These are phyloP conservation scores for Gastrophysa polygoni DNA, from an alignment of 2,888 invertebrate genomes.

Conservation along the genomic window DNA sequence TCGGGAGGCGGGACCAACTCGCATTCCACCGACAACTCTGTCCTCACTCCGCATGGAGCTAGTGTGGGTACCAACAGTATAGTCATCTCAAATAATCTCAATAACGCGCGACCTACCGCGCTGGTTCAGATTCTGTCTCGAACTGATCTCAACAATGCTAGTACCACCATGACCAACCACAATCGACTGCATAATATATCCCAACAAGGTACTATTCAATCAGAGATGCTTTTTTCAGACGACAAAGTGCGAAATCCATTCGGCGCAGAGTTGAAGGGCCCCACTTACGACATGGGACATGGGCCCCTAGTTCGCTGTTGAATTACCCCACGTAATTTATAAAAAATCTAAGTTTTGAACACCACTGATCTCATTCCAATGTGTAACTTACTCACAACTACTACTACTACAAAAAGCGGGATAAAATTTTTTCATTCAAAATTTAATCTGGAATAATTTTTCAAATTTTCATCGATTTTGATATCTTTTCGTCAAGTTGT, in stretches of 20 bases:
- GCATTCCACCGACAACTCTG: conserved; percentile 62
- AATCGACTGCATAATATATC: conserved; percentile 60
- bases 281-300: too few species aligned
- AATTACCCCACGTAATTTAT: too few species aligned
- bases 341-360: too few species aligned
- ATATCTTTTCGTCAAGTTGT: too few species aligned
- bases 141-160: conserved; percentile 60
- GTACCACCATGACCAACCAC: conserved; percentile 61
- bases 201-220: conserved; percentile 57
- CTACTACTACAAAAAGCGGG: too few species aligned
- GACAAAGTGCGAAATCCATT: conserved; percentile 26
- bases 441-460: too few species aligned
- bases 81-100: conserved; percentile 60
- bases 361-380: too few species aligned
- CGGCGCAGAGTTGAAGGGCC: too few species aligned
- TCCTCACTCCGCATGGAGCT: conserved; percentile 64
- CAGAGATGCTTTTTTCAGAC: conserved; percentile 34
- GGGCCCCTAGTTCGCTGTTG: too few species aligned
- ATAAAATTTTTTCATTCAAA: too few species aligned
- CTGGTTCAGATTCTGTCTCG: conserved; percentile 59
- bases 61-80: conserved; percentile 68
- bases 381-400: too few species aligned
- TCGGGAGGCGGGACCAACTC: conserved; percentile 60
- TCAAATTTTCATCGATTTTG: too few species aligned
- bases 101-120: conserved; percentile 59